A percentile compares a stretch with the other conserved stretches of the same genome.
Conservation (phyloP, 1,140 invertebrate genomes). For the Drosophila neocordata region DNA sequence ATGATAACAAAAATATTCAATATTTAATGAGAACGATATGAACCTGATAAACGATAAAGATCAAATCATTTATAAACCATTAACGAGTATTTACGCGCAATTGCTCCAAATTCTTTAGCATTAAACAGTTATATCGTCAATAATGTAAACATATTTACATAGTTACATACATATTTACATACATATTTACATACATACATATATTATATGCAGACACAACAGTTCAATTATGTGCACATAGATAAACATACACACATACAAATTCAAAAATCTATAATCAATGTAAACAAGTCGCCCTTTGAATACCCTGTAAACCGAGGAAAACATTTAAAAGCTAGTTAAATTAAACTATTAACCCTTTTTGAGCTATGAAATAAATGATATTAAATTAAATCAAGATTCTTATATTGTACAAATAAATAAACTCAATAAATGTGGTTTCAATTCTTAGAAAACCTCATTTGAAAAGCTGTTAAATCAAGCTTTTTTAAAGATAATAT, state of each 20-base stretch:
- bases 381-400: too few relatives aligned
- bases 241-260: constrained; percentile 33
- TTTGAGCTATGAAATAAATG: too few relatives aligned
- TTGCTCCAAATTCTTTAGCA: constrained; percentile 21
- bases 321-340: background rate
- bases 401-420: too few relatives aligned
- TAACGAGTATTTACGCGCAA: constrained; percentile 13
- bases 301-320: background rate
- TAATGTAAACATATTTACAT: constrained; percentile 25
- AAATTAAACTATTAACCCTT: too few relatives aligned
- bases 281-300: background rate
- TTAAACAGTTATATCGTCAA: constrained; percentile 4
- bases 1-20: background rate
- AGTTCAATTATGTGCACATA: constrained; percentile 46
- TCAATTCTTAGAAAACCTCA: too few relatives aligned
- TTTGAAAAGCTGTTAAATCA: too few relatives aligned
- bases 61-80: constrained; percentile 6
- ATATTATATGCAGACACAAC: constrained; percentile 5
- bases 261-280: background rate
- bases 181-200: background rate
- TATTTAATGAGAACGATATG: background rate
- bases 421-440: too few relatives aligned
- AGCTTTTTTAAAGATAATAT: too few relatives aligned
- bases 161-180: background rate
- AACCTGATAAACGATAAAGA: constrained; percentile 1